These are phyloP conservation scores for Novumbra hubbsi DNA, from an alignment of 2,797 vertebrate species.

Conservation along the genomic window DNA sequence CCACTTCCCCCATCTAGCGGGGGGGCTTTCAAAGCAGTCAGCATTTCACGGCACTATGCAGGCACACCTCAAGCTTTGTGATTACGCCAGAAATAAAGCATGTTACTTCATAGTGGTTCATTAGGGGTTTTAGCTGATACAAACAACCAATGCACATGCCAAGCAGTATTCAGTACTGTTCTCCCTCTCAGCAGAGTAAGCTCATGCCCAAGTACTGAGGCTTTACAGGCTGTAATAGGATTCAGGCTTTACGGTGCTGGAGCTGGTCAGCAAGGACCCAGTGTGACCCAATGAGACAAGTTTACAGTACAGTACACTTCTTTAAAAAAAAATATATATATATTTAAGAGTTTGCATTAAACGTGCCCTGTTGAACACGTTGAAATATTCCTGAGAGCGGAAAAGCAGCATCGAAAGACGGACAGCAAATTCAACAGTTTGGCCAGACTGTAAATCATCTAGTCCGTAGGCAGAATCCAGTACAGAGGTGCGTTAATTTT, in stretches of 20 bases:
- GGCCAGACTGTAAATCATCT: not conserved
- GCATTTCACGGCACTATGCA: not conserved
- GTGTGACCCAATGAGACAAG: not conserved
- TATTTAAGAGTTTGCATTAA: not conserved
- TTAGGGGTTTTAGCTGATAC: not conserved
- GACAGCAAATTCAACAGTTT: not conserved
- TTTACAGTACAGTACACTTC: not conserved
- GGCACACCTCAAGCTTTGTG: too few relatives aligned
- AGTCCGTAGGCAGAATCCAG: not conserved
- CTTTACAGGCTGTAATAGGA: slow-evolving; percentile 71
- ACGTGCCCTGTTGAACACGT: not conserved
- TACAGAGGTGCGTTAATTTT: not conserved
- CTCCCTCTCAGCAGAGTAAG: slow-evolving; percentile 39
- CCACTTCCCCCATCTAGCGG: slow-evolving; percentile 51
- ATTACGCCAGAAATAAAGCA: not conserved
- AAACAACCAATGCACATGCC: not conserved
- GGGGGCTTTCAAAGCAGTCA: not conserved
- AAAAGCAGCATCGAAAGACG: not conserved
- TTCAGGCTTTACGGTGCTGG: slow-evolving; percentile 60
- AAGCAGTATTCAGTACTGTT: slow-evolving; percentile 17
- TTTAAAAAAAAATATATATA: not conserved
- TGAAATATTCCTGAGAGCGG: not conserved
- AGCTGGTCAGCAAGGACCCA: slow-evolving; percentile 28
- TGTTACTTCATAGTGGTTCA: not conserved
- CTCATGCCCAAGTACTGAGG: slow-evolving; percentile 35